Percentiles rank a stretch among this genome's conserved stretches.
These are phyloP conservation scores for Diabrotica virgifera DNA, from an alignment of 1,140 invertebrate genomes.

Conservation along the genomic window DNA sequence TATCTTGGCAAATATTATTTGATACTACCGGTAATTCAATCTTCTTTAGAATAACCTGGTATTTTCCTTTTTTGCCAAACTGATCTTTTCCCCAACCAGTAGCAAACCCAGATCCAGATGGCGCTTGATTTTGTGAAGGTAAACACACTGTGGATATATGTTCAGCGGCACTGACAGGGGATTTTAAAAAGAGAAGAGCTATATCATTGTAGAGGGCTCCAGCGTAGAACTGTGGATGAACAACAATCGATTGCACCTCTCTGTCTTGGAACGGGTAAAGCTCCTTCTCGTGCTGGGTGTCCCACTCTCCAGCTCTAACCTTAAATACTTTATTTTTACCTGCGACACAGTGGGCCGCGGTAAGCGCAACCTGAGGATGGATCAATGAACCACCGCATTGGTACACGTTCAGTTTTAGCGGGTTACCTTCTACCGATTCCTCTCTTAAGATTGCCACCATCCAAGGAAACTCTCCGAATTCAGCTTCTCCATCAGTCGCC, in stretches of 20 bases:
- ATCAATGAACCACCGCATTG: slow-evolving; percentile 76
- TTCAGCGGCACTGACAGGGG: slow-evolving; percentile 61
- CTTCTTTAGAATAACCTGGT: slow-evolving; percentile 71
- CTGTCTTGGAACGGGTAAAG: slow-evolving; percentile 70
- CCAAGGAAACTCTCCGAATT: slow-evolving; percentile 79
- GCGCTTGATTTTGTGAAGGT: slow-evolving; percentile 51
- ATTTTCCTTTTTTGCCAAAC: slow-evolving; percentile 55
- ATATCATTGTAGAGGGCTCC: slow-evolving; percentile 65
- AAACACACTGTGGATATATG: slow-evolving; percentile 68
- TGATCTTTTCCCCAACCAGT: slow-evolving; percentile 65
- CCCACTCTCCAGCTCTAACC: slow-evolving; percentile 71
- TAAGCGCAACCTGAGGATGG: slow-evolving; percentile 66
- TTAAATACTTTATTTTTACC: slow-evolving; percentile 49
- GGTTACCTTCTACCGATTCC: slow-evolving; percentile 53
- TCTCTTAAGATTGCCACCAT: slow-evolving; percentile 73
- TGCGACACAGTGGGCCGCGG: slow-evolving; percentile 64
- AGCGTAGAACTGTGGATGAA: slow-evolving; percentile 50
- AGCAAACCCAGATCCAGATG: slow-evolving; percentile 52
- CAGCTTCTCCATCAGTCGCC: slow-evolving; percentile 57
- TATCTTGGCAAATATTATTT: slow-evolving; percentile 54
- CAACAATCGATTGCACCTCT: slow-evolving; percentile 52
- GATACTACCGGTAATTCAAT: slow-evolving; percentile 64
- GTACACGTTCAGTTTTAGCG: slow-evolving; percentile 61
- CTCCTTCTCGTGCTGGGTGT: slow-evolving; percentile 74
- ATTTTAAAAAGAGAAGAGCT: slow-evolving; percentile 61